Base-by-base conservation (phyloP, 2,797 vertebrate genomes). In the Enoplosus armatus region DNA sequence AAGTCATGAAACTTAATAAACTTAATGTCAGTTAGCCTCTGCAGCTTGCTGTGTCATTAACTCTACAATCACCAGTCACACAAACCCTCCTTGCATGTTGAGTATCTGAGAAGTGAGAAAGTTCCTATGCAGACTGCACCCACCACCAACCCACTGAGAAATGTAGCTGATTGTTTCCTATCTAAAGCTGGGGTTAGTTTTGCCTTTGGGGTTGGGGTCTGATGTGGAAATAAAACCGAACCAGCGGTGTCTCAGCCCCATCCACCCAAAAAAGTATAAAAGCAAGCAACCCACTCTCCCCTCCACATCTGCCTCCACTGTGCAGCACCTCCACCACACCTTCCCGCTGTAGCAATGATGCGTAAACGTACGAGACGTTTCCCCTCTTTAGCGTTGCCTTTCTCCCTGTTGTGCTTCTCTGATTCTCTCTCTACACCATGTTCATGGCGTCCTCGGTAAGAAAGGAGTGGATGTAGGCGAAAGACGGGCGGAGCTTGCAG, bases 401-500 rank as follows among this genome's bases (percentile, higher is more conserved):
- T 69, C 54, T 66, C 41, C 45, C 65, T n/a, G 3, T 43, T 26
- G 31, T 5, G 6, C 55, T 61, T 58, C 26, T 55, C 39, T 1
- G 2, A 63, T 18, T 78, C 50, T 53, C 56, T 58, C 64, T 58
- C 64, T 74, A 98, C 90, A 96, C 96, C 85, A 97, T 97, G 89
- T 96, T 98, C 93, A 97, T 95, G 7, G 96, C 96, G 3, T 97
- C 97, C 81, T 96, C 97, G 0, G 96, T 95, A 67, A 98, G 95
- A 84, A 97, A 97, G 65, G 94, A 94, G 90, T 98, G 96, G 89
- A 98, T 95, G 89, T 96, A 88, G 74, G 94, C 84, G 56, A 98
- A 99, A 33, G 96, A 94, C 0, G 97, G 98, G 14, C 98, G 95
- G 82, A 97, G 96, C 87, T 97, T 97, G 77, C 97, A 97, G 92